Percentiles rank a stretch among this genome's conserved stretches.
Conservation (phyloP, 2,113 vertebrate genomes). For the Tinamus guttatus region DNA sequence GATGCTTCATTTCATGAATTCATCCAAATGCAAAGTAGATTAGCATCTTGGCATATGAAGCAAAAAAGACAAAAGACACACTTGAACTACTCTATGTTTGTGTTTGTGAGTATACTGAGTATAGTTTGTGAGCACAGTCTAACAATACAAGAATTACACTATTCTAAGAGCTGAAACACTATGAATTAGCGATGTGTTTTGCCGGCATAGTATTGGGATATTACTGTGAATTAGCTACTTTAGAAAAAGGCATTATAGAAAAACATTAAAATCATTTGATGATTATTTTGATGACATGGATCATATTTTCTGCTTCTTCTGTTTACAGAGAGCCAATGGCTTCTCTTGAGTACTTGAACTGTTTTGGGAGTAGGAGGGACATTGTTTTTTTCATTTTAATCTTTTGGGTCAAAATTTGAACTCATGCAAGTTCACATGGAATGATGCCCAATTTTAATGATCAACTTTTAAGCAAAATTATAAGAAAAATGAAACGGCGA, state of each 20-base stretch:
- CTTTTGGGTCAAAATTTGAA: not conserved
- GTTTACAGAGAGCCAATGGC: not conserved
- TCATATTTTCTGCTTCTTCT: not conserved
- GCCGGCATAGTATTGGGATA: not conserved
- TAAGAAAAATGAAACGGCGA: not conserved
- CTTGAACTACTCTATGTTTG: not conserved
- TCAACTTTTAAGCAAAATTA: not conserved
- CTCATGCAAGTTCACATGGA: not conserved
- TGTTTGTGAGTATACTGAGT: not conserved
- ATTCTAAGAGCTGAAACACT: constrained; percentile 18
- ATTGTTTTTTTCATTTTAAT: not conserved
- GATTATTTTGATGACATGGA: too few species aligned
- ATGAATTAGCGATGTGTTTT: not conserved
- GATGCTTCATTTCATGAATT: constrained; percentile 56
- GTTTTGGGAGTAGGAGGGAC: not conserved
- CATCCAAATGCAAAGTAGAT: constrained; percentile 44
- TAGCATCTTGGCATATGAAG: constrained; percentile 41
- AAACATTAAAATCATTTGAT: not conserved
- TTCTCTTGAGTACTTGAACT: not conserved
- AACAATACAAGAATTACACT: not conserved
- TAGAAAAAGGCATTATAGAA: not conserved
- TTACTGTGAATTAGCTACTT: not conserved
- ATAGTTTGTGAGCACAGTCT: not conserved
- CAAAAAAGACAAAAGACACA: constrained; percentile 19
- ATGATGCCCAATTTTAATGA: not conserved